A percentile compares a stretch with the other conserved stretches of the same genome.
phyloP scores from a whole-genome alignment of 2,888 invertebrate genomes.

The Limnephilus marmoratus region DNA sequence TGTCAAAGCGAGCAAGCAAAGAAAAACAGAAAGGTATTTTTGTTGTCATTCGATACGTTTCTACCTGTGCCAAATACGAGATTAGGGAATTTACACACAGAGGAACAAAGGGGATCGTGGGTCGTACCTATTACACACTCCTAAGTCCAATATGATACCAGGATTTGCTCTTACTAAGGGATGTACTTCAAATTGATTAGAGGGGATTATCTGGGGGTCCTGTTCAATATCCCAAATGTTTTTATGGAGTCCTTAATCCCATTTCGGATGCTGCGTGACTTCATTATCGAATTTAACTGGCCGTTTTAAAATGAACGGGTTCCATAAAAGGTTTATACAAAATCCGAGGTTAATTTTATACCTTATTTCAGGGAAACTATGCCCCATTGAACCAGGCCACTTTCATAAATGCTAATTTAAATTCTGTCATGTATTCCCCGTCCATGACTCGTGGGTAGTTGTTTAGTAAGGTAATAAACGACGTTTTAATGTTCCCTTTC shows the following conservation, averaged over 20 bases:
- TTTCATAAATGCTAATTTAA: not conserved
- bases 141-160: not conserved
- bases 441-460: not conserved
- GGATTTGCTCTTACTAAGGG: not conserved
- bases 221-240: conserved; percentile 37
- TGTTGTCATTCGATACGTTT: not conserved
- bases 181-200: conserved; percentile 38
- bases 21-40: not conserved
- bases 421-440: not conserved
- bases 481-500: not conserved
- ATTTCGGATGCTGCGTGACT: conserved; percentile 35
- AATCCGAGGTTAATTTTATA: not conserved
- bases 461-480: not conserved
- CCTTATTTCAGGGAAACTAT: not conserved
- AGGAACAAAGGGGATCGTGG: not conserved
- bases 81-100: not conserved
- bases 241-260: conserved; percentile 42
- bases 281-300: conserved; percentile 40
- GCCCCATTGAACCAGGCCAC: not conserved
- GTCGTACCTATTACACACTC: not conserved
- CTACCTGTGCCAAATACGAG: not conserved
- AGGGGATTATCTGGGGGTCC: conserved; percentile 11
- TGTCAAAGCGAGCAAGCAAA: not conserved
- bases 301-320: conserved; percentile 13
- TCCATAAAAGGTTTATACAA: not conserved